phyloP scores from a whole-genome alignment of 2,888 invertebrate genomes.

The Frankliniella intonsa region DNA sequence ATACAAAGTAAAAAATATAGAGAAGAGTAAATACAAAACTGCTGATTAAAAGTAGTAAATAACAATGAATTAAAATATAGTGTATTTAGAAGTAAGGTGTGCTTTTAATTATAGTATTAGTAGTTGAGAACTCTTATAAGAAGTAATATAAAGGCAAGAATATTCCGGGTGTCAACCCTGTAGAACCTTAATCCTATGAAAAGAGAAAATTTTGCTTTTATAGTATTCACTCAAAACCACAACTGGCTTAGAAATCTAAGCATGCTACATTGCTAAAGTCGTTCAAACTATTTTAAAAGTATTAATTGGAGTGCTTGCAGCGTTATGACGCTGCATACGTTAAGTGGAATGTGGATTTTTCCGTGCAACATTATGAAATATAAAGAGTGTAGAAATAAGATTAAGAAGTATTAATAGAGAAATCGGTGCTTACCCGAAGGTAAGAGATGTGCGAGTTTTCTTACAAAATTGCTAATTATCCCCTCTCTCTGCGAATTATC shows the following conservation, averaged over 20 bases:
- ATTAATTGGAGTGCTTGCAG: no score
- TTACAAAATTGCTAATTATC: not conserved
- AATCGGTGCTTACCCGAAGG: not conserved
- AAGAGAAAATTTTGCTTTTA: not conserved
- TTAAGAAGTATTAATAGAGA: not conserved
- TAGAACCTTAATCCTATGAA: not conserved
- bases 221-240: not conserved
- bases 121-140: not conserved
- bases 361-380: not conserved
- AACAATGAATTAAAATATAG: not conserved
- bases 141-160: not conserved
- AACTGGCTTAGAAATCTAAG: not conserved
- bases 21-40: not conserved
- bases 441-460: not conserved
- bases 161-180: not conserved
- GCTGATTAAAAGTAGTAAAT: not conserved
- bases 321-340: no score
- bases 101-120: not conserved
- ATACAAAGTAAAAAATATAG: slow-evolving; percentile 8
- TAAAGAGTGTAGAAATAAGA: not conserved
- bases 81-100: not conserved
- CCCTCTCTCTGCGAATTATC: not conserved
- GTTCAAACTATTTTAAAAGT: no score
- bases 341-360: not conserved
- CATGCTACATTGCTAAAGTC: not conserved